Conservation (phyloP, 2,113 vertebrate genomes). For the Tetrax tetrax region DNA sequence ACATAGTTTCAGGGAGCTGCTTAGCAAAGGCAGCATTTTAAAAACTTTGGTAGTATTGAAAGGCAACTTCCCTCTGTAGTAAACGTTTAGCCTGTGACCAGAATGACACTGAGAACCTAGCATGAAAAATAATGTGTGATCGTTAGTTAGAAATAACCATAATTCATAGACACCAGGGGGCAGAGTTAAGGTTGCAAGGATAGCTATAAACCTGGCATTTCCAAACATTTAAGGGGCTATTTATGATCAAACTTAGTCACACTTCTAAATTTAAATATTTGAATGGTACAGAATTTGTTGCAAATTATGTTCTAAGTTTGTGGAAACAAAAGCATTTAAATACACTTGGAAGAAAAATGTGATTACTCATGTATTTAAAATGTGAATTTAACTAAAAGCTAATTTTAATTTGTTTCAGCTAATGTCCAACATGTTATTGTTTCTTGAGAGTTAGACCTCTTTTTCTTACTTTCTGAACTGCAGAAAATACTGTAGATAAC, state of each 20-base stretch:
- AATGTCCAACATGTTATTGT: background rate
- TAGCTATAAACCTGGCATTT: conserved; percentile 11
- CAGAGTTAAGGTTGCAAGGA: conserved; percentile 33
- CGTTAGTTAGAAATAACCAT: conserved; percentile 6
- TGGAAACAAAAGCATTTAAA: background rate
- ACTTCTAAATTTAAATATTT: background rate
- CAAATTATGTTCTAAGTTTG: background rate
- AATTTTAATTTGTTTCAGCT: background rate
- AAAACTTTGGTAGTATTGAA: background rate
- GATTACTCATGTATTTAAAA: background rate
- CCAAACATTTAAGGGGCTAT: background rate
- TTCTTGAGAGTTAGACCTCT: conserved; percentile 10
- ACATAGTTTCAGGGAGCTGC: background rate
- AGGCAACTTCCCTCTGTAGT: background rate
- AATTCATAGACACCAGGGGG: conserved; percentile 37
- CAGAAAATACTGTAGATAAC: conserved; percentile 70
- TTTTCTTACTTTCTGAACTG: conserved; percentile 51
- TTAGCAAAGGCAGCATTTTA: background rate
- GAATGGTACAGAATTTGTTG: background rate
- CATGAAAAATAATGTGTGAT: background rate
- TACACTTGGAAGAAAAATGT: background rate
- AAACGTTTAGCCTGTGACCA: background rate
- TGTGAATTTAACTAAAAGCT: background rate
- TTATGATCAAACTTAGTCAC: background rate
- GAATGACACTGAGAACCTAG: background rate